A percentile compares a stretch with the other conserved stretches of the same genome.
Conservation (phyloP, 2,888 invertebrate genomes). For the Drosophila testacea region DNA sequence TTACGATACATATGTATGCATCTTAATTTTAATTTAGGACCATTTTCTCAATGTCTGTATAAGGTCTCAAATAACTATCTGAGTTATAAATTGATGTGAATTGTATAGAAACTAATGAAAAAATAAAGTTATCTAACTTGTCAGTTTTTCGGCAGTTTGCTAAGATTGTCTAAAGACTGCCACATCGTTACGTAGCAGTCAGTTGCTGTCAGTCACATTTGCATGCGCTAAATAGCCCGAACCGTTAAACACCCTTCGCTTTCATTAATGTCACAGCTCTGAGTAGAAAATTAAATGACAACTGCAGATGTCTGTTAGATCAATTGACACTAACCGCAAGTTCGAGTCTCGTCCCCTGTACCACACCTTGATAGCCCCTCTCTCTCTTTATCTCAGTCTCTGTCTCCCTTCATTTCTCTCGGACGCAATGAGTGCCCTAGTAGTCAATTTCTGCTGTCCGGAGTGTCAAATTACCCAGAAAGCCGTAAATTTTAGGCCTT, state of each 20-base stretch:
- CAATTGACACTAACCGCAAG: conserved; percentile 76
- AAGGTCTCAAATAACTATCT: too few relatives aligned
- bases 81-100: too few relatives aligned
- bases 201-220: conserved; percentile 37
- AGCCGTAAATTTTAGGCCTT: conserved; percentile 79
- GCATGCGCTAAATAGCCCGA: conserved; percentile 30
- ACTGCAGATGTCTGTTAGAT: conserved; percentile 78
- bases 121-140: neutral
- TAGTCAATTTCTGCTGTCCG: conserved; percentile 55
- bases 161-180: neutral
- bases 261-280: conserved; percentile 50
- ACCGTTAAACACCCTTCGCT: conserved; percentile 27
- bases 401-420: neutral
- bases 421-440: conserved; percentile 25
- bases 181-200: conserved; percentile 22
- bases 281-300: conserved; percentile 75
- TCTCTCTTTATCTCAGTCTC: neutral
- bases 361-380: conserved; percentile 10
- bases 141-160: conserved; percentile 5
- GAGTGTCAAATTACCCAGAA: conserved; percentile 80
- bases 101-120: too few relatives aligned
- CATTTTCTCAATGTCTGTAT: too few relatives aligned
- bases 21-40: too few relatives aligned
- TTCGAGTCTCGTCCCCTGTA: conserved; percentile 17
- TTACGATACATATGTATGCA: too few relatives aligned